These are phyloP conservation scores for Eucidaris tribuloides DNA, from an alignment of 35 echinoderm and acorn worm species.

Conservation along the genomic window DNA sequence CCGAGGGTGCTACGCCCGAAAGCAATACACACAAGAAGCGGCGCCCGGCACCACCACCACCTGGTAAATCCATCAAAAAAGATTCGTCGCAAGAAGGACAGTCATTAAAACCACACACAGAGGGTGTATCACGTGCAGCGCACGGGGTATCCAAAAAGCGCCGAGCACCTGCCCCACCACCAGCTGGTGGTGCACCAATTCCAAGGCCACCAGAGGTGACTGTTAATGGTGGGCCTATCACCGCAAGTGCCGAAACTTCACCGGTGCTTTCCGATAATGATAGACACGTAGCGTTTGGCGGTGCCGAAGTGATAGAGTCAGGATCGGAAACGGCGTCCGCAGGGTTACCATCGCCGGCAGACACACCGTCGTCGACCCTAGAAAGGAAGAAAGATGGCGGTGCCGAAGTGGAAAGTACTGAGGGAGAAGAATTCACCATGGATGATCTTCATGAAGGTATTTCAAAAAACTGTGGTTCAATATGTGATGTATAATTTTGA, in stretches of 20 bases:
- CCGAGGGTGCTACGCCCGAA: background rate
- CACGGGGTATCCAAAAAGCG: constrained; percentile 36
- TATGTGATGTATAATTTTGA: no score
- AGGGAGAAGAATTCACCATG: no score
- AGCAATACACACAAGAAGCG: constrained; percentile 38
- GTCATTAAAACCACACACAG: background rate
- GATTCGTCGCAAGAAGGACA: background rate
- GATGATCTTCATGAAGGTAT: no score
- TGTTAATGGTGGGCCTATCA: background rate
- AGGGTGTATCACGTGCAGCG: background rate
- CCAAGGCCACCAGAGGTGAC: background rate
- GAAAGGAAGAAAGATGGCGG: constrained; percentile 18
- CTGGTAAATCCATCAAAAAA: background rate
- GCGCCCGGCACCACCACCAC: constrained; percentile 20
- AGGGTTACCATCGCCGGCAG: background rate
- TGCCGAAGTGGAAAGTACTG: no score
- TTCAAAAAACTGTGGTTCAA: no score
- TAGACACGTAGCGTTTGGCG: background rate
- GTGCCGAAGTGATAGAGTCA: constrained; percentile 1
- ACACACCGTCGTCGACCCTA: background rate
- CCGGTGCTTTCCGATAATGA: background rate
- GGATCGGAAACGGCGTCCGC: background rate
- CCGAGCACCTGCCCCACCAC: constrained; percentile 50
- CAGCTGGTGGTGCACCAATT: background rate
- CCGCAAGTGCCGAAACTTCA: no score